These are phyloP conservation scores for Rhizoglyphus robini DNA, from an alignment of 1,140 invertebrate genomes.

Conservation along the genomic window DNA sequence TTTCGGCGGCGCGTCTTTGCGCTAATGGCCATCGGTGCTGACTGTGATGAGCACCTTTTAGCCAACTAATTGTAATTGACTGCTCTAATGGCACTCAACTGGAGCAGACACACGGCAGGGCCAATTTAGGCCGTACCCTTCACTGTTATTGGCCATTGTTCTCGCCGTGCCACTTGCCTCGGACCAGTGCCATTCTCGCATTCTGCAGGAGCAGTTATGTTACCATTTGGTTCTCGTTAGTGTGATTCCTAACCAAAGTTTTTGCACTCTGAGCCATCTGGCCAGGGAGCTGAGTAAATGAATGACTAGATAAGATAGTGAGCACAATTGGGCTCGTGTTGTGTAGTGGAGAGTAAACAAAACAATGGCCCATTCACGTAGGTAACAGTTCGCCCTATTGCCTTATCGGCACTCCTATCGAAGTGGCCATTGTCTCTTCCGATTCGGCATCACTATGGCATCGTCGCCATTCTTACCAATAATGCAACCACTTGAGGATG, in stretches of 20 bases:
- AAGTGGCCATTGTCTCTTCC: not conserved
- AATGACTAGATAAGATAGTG: not conserved
- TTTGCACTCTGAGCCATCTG: not conserved
- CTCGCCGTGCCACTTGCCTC: not conserved
- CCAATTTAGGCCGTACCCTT: not conserved
- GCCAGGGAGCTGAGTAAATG: not conserved
- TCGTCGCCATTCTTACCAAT: constrained; percentile 2
- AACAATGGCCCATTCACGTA: constrained; percentile 5
- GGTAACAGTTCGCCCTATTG: not conserved
- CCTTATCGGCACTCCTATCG: not conserved
- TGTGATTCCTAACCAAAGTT: no score
- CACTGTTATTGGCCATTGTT: not conserved
- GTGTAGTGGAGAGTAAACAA: not conserved
- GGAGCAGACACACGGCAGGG: not conserved
- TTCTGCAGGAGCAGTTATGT: no score
- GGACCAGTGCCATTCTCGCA: not conserved
- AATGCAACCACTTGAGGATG: not conserved
- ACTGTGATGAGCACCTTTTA: constrained; percentile 1
- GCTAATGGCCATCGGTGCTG: not conserved
- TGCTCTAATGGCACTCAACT: constrained; percentile 5
- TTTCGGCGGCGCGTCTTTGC: not conserved
- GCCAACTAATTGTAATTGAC: not conserved
- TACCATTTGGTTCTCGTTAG: no score
- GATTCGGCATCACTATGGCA: not conserved
- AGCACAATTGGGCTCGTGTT: not conserved